A percentile compares a stretch with the other conserved stretches of the same genome.
These are phyloP conservation scores for Forbesichthys papilliferus DNA, from an alignment of 2,113 vertebrate genomes.

Conservation along the genomic window DNA sequence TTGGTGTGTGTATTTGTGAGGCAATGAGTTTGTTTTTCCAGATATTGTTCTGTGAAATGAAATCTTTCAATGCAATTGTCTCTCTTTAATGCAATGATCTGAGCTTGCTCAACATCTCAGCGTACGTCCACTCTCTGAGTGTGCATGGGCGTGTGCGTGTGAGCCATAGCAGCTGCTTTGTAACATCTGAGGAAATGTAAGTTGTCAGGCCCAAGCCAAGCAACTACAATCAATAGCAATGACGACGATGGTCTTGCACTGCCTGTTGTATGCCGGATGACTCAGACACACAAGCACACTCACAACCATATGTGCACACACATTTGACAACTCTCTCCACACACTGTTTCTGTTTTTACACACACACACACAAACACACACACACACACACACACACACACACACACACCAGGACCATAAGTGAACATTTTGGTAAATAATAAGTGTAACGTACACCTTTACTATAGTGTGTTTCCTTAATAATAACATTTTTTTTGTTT, in stretches of 20 bases:
- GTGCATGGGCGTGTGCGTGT: neutral
- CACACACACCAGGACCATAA: neutral
- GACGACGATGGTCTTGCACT: neutral
- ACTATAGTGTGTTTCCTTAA: too few relatives aligned
- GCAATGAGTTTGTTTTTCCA: conserved; percentile 11
- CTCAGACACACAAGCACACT: neutral
- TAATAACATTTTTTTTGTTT: too few relatives aligned
- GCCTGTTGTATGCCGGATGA: too few relatives aligned
- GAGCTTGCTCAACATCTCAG: neutral
- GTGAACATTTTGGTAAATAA: too few relatives aligned
- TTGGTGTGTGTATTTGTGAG: neutral
- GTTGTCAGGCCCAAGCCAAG: conserved; percentile 8
- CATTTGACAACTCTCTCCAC: neutral
- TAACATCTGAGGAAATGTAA: conserved; percentile 7
- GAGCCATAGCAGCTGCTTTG: conserved; percentile 13
- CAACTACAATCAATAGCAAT: neutral
- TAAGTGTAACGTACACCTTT: too few relatives aligned
- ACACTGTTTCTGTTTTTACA: neutral
- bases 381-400: neutral
- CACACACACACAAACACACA: neutral
- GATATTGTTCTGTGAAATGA: neutral
- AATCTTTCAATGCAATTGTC: conserved; percentile 9
- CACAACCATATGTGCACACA: neutral
- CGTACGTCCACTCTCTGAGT: neutral
- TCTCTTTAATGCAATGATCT: neutral